Percentiles rank a stretch among this genome's conserved stretches.
Conservation (phyloP, 2,888 invertebrate species). For the Drosophila affinis region DNA sequence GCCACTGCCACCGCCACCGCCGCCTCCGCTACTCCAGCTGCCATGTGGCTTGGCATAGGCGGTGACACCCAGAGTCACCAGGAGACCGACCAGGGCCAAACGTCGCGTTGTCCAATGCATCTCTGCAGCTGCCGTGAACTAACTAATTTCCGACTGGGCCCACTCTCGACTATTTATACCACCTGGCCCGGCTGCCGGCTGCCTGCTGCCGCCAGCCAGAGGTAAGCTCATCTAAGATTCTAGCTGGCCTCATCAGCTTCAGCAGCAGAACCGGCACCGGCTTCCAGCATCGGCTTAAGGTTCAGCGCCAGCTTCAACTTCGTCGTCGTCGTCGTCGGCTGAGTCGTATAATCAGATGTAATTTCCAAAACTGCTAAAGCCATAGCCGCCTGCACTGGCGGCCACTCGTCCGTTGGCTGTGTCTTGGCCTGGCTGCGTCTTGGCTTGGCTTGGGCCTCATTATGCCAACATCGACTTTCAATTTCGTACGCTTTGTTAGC, state of each 20-base stretch:
- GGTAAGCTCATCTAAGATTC: conserved; percentile 59
- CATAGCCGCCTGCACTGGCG: conserved; percentile 37
- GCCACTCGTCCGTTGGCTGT: background rate
- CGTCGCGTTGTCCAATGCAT: conserved; percentile 58
- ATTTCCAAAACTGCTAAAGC: conserved; percentile 66
- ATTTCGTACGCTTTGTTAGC: conserved; percentile 65
- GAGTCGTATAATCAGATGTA: conserved; percentile 69
- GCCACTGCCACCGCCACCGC: conserved; percentile 53
- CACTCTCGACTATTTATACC: conserved; percentile 71
- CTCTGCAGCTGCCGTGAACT: conserved; percentile 70
- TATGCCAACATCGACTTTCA: conserved; percentile 63
- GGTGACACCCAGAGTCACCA: conserved; percentile 50
- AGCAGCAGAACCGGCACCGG: background rate
- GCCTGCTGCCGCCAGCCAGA: conserved; percentile 20
- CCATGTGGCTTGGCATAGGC: conserved; percentile 64
- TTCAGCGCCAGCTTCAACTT: background rate
- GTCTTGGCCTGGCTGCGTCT: conserved; percentile 21
- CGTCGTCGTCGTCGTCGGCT: conserved; percentile 7
- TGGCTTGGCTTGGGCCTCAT: conserved; percentile 55
- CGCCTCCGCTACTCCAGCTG: conserved; percentile 61
- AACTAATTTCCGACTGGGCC: conserved; percentile 69
- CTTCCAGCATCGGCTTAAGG: background rate
- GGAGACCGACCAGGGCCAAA: conserved; percentile 46
- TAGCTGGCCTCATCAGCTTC: conserved; percentile 43
- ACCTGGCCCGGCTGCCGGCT: conserved; percentile 6